Conservation (phyloP, 2,888 invertebrate species). For the Rhamphomyia laevipes region DNA sequence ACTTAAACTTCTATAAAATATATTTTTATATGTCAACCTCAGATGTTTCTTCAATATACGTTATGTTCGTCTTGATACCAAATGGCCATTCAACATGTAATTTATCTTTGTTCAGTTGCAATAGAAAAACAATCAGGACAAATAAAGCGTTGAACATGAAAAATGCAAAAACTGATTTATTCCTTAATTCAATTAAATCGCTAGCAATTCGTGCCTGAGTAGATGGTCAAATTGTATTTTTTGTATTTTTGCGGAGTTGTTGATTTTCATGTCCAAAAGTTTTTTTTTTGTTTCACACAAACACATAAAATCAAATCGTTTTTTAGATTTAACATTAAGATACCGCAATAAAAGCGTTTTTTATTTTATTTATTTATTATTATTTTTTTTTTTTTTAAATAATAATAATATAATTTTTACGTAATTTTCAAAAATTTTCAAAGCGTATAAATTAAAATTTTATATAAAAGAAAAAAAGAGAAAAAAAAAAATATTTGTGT, state of each 20-base stretch:
- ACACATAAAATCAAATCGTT: neutral
- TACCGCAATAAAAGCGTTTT: no score
- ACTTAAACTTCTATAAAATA: no score
- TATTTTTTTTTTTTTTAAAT: slow-evolving; percentile 5
- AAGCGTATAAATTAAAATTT: slow-evolving; percentile 11
- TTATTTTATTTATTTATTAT: neutral
- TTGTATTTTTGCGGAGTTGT: slow-evolving; percentile 4
- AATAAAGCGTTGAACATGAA: slow-evolving; percentile 99
- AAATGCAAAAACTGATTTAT: slow-evolving; percentile 96
- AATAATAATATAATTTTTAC: slow-evolving; percentile 5
- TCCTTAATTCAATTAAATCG: slow-evolving; percentile 88
- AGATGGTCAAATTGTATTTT: slow-evolving; percentile 4
- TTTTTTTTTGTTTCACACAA: neutral
- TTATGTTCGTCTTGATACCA: slow-evolving; percentile 89
- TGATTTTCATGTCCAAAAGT: neutral
- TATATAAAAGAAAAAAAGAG: slow-evolving; percentile 19
- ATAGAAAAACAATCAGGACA: slow-evolving; percentile 96
- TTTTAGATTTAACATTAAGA: no score
- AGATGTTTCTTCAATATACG: slow-evolving; percentile 82
- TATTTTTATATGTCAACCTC: slow-evolving; percentile 50
- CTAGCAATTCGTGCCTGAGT: slow-evolving; percentile 73
- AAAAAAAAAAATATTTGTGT: slow-evolving; percentile 28
- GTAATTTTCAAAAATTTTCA: slow-evolving; percentile 2
- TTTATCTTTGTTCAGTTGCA: slow-evolving; percentile 98
- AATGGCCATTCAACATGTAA: slow-evolving; percentile 96